Percentiles rank a stretch among this genome's conserved stretches.
These are phyloP conservation scores for Dendronephthya gigantea DNA, from an alignment of 64 coral and sea anemone species.

Conservation along the genomic window DNA sequence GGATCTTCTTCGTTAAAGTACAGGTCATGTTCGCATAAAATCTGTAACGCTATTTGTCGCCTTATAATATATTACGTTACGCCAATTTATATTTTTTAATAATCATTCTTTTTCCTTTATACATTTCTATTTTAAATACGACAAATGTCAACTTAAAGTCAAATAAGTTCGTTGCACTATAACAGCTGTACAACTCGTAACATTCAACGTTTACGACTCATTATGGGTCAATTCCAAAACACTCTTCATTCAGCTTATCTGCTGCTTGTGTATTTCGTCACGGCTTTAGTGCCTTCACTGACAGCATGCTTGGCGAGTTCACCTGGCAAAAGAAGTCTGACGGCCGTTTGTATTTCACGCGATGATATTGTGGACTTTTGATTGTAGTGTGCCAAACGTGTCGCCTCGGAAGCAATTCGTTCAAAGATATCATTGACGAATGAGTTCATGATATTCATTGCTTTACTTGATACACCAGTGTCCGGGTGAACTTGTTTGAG, in stretches of 20 bases:
- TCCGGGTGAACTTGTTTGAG: conserved; percentile 15
- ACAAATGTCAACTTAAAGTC: too few species aligned
- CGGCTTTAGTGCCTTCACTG: not conserved
- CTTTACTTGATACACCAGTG: conserved; percentile 4
- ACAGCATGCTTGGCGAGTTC: not conserved
- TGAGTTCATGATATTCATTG: conserved; percentile 3
- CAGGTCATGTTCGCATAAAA: too few species aligned
- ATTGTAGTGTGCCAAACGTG: conserved; percentile 11
- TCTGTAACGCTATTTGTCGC: too few species aligned
- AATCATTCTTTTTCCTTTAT: too few species aligned
- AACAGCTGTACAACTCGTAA: not conserved
- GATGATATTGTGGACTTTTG: not conserved
- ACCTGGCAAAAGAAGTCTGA: not conserved
- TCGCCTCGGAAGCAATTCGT: not conserved
- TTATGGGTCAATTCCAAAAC: not conserved
- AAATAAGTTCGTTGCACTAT: too few species aligned
- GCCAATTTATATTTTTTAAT: too few species aligned
- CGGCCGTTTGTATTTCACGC: not conserved
- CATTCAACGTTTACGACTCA: not conserved
- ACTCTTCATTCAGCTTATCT: not conserved
- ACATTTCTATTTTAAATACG: too few species aligned
- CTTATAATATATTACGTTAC: too few species aligned
- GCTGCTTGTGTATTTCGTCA: conserved; percentile 8
- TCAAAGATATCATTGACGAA: conserved; percentile 24
- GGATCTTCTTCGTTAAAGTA: too few species aligned